Evolutionary conservation across 92 coral and sea anemone species (phyloP), one percentile per base, ranked within the genome.

Genomic region (Virgularia gustaviana): DNA sequence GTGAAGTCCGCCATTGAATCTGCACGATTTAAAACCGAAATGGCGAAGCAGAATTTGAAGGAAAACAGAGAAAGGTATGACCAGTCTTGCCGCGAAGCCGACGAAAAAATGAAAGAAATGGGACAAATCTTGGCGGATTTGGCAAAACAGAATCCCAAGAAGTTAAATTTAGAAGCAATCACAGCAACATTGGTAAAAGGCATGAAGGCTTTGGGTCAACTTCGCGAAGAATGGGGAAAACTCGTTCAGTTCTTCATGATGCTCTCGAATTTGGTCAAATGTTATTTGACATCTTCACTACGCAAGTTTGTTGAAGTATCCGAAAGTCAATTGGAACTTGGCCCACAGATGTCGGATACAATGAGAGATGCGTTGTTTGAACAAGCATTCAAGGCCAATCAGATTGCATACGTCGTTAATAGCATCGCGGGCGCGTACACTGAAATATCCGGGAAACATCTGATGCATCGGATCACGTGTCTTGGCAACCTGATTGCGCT

Each of bases 381-480:
- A 45, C 82, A 82, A 76, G 86, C 86, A 3, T 67, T 76, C 24
- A n/a, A 82, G 38, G 86, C 86, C 54, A 76, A 58, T 36, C 70
- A 76, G 76, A 76, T 82, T 31, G 81, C 86, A 38, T 82, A 75
- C 29, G 72, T 65, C 32, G 72, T 65, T 11, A 47, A 47, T 5
- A 49, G 57, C 45, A 82, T 76, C 20, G 66, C 86, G 12, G 27
- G 51, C 19, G 70, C 70, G 11, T 82, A 82, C 57, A 65, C 57
- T 27, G 78, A 82, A 28, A 67, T 82, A 3, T 82, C 86, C 44
- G 53, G 57, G 25, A 8, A 57, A 57, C 78, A 82, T 49, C 3
- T 82, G 57, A 82, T 82, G 86, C 81, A 76, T 30, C 78, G 86
- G 4, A 75, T 82, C 77, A 82, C 81, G 11, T 82, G 81, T 37